phyloP scores from a whole-genome alignment of 2,797 vertebrate species.

The Pipistrellus pygmaeus region DNA sequence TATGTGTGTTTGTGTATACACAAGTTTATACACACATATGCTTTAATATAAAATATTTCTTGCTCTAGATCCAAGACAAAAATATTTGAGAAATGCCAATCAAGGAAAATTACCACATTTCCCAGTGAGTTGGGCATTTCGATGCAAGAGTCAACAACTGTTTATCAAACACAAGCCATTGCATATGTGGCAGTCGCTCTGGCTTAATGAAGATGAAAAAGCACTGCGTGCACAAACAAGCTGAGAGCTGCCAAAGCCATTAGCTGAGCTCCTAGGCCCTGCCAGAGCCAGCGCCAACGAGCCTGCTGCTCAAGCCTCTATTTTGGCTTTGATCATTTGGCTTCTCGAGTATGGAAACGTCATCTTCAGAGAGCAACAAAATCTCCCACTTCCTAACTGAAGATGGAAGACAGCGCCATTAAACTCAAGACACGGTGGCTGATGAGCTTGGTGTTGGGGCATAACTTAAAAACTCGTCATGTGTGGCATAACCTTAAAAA shows the following conservation, averaged over 20 bases:
- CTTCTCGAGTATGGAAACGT: neutral
- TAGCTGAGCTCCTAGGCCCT: neutral
- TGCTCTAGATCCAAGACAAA: constrained; percentile 33
- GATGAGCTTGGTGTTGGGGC: neutral
- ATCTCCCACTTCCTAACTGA: constrained; percentile 44
- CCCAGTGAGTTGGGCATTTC: neutral
- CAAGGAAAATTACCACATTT: neutral
- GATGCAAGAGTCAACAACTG: neutral
- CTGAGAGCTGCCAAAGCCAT: neutral
- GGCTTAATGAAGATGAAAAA: constrained; percentile 23
- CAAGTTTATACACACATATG: neutral
- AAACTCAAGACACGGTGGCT: neutral
- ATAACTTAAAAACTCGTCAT: neutral
- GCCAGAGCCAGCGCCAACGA: neutral
- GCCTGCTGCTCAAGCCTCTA: neutral
- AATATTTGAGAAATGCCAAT: constrained; percentile 53
- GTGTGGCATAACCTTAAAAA: neutral
- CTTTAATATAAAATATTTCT: constrained; percentile 22
- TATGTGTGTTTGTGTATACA: neutral
- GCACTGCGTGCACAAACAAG: neutral
- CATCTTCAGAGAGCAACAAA: neutral
- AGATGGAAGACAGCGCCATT: constrained; percentile 21
- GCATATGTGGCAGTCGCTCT: neutral
- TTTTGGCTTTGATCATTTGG: neutral
- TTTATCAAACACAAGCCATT: neutral